Conservation (phyloP, 2,888 invertebrate genomes). For the Lasioglossum oenotherae region DNA sequence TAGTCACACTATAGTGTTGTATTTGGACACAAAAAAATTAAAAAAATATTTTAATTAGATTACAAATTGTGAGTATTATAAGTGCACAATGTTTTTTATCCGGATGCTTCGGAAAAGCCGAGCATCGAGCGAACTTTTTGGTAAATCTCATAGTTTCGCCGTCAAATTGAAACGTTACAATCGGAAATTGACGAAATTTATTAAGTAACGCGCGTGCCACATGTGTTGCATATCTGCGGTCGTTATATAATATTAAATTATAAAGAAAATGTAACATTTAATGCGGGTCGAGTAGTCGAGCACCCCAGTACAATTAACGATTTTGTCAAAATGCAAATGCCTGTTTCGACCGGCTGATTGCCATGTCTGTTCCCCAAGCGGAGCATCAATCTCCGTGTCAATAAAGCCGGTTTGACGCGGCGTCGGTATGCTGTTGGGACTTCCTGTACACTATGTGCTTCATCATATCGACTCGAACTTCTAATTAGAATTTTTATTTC, state of each 20-base stretch:
- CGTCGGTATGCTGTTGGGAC: conserved; percentile 25
- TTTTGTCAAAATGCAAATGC: conserved; percentile 71
- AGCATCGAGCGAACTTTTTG: background rate
- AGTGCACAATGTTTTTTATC: background rate
- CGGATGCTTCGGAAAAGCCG: background rate
- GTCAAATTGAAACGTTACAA: background rate
- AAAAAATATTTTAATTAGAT: background rate
- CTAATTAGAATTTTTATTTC: background rate
- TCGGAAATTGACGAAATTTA: background rate
- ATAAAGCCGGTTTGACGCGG: conserved; percentile 59
- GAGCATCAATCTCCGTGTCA: conserved; percentile 69
- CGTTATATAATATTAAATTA: background rate
- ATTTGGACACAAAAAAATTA: background rate
- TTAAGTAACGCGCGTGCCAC: background rate
- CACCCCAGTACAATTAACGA: conserved; percentile 62
- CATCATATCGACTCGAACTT: conserved; percentile 2
- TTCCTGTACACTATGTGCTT: conserved; percentile 16
- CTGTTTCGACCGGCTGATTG: conserved; percentile 68
- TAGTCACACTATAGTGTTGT: background rate
- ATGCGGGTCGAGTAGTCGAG: background rate
- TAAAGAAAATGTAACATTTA: background rate
- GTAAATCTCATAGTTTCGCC: background rate
- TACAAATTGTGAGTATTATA: background rate
- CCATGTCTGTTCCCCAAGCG: conserved; percentile 63
- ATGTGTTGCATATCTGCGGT: background rate